Evolutionary conservation across 2,888 invertebrate species (phyloP).

Genomic region (Allacma fusca): DNA sequence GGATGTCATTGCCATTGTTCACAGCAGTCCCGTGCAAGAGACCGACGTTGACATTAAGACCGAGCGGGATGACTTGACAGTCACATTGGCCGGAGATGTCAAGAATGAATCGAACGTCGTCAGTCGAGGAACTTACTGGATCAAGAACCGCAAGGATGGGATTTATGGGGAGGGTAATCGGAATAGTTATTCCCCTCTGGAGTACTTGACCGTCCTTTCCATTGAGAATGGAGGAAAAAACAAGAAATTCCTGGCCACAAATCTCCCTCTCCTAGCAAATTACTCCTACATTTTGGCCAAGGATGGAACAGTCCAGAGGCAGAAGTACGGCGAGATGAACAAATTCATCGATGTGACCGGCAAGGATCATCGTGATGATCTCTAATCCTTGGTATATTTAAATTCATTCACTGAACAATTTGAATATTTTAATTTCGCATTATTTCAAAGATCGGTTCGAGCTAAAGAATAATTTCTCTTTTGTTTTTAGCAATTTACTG

Average conservation of each 20-base stretch:
- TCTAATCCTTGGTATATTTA: background rate
- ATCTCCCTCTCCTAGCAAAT: constrained; percentile 25
- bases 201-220: constrained; percentile 5
- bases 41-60: background rate
- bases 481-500: too few relatives aligned
- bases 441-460: too few relatives aligned
- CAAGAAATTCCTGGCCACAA: background rate
- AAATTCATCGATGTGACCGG: constrained; percentile 27
- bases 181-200: constrained; percentile 31
- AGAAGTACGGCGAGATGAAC: constrained; percentile 27
- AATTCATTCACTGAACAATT: too few relatives aligned
- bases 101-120: background rate
- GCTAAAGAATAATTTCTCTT: too few relatives aligned
- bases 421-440: too few relatives aligned
- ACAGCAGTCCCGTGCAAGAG: constrained; percentile 11
- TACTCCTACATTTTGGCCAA: constrained; percentile 3
- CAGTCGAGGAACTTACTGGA: constrained; percentile 14
- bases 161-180: background rate
- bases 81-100: background rate
- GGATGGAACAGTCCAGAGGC: background rate
- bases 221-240: background rate
- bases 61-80: background rate
- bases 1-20: constrained; percentile 25
- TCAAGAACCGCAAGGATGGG: constrained; percentile 26
- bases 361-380: background rate